Evolutionary conservation across 2,888 invertebrate genomes (phyloP).

Genomic region (Sinentomon sp.): DNA sequence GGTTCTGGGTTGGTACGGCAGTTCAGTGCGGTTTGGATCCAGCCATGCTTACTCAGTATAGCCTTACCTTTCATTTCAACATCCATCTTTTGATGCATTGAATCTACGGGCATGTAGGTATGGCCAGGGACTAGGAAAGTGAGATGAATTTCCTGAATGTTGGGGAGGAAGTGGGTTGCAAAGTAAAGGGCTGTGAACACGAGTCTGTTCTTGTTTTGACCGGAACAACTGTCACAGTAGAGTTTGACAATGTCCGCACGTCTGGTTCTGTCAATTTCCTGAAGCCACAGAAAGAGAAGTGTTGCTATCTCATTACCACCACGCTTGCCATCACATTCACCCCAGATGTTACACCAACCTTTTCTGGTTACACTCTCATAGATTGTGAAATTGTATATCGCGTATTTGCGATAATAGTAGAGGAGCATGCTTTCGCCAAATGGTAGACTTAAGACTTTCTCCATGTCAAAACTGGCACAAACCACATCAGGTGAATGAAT

Average conservation of each 20-base stretch:
- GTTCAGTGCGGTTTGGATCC: no score
- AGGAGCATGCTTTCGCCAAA: no score
- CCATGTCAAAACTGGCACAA: no score
- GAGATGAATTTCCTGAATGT: slow-evolving; percentile 15
- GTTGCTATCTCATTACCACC: slow-evolving; percentile 17
- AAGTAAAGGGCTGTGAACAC: slow-evolving; percentile 12
- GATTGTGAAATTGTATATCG: slow-evolving; percentile 14
- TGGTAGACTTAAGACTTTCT: no score
- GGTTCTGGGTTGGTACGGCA: no score
- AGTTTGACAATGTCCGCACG: no score
- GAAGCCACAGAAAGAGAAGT: slow-evolving; percentile 14
- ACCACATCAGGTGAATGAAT: no score
- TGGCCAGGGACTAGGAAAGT: slow-evolving; percentile 18
- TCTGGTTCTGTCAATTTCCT: no score
- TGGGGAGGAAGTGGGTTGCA: slow-evolving; percentile 14
- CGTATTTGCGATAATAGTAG: slow-evolving; percentile 15
- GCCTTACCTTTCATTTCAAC: slow-evolving; percentile 13
- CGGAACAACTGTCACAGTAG: slow-evolving; percentile 16
- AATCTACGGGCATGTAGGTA: slow-evolving; percentile 18
- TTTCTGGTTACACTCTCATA: slow-evolving; percentile 15
- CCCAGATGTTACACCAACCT: slow-evolving; percentile 15
- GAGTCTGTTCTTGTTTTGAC: slow-evolving; percentile 17
- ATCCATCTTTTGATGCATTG: slow-evolving; percentile 15
- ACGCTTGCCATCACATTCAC: slow-evolving; percentile 17
- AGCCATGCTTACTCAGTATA: no score